Conservation (phyloP, 2,888 invertebrate genomes). For the Polymixis lichenea region DNA sequence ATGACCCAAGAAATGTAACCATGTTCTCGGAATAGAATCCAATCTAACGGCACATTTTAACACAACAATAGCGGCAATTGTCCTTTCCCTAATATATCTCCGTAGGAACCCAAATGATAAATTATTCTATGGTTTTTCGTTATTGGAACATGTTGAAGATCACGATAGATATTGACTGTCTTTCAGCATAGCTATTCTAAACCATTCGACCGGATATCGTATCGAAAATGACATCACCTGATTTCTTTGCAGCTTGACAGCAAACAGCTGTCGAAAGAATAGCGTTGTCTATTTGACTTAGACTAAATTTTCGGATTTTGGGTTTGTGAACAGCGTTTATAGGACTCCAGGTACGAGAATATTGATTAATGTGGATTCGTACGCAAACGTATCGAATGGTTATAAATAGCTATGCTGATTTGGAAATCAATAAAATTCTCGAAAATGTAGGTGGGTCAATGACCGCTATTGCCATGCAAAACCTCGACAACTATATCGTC, state of each 20-base stretch:
- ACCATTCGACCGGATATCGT: too few species aligned
- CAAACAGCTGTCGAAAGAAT: too few species aligned
- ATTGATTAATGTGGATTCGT: too few species aligned
- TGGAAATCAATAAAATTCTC: neutral
- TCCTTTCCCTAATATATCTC: neutral
- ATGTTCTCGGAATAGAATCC: neutral
- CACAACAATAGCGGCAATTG: neutral
- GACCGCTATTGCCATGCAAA: neutral
- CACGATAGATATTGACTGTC: neutral
- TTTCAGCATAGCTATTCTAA: neutral
- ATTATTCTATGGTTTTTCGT: neutral
- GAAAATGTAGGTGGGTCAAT: neutral
- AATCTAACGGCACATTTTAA: neutral
- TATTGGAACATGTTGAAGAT: neutral
- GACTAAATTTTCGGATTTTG: too few species aligned
- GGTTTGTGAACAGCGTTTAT: too few species aligned
- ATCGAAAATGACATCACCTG: too few species aligned
- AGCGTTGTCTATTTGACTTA: too few species aligned
- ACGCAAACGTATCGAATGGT: too few species aligned
- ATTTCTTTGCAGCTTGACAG: too few species aligned
- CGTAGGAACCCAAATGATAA: neutral
- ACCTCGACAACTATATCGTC: neutral
- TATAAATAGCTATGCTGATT: neutral
- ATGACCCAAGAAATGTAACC: neutral
- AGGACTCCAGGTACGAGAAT: too few species aligned